These are phyloP conservation scores for Boloria euphrosyne DNA, from an alignment of 2,888 invertebrate genomes.

Conservation along the genomic window DNA sequence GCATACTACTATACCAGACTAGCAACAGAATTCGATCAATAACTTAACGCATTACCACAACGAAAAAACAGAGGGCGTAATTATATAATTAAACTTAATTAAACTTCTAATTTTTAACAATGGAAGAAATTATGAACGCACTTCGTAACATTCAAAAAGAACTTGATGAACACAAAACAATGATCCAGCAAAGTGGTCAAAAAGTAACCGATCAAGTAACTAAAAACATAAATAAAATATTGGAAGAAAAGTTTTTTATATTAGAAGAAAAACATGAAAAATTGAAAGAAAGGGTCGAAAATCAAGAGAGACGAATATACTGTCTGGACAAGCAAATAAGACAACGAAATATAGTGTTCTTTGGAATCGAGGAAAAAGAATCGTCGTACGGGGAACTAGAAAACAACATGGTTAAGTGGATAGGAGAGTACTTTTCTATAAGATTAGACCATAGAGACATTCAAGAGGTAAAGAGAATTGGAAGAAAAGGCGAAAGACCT, in stretches of 20 bases:
- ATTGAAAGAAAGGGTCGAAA: slow-evolving; percentile 29
- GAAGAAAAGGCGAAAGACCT: not conserved
- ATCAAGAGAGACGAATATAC: slow-evolving; percentile 26
- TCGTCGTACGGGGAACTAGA: slow-evolving; percentile 24
- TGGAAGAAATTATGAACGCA: too few species aligned
- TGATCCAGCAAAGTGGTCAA: not conserved
- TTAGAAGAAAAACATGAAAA: slow-evolving; percentile 21
- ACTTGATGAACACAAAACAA: not conserved
- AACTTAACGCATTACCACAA: too few species aligned
- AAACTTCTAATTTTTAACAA: too few species aligned
- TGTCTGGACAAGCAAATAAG: slow-evolving; percentile 28
- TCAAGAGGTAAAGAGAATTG: slow-evolving; percentile 38
- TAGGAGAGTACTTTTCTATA: slow-evolving; percentile 14
- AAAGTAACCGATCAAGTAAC: not conserved
- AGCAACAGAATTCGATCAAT: too few species aligned
- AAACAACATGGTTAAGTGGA: slow-evolving; percentile 21
- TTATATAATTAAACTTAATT: too few species aligned
- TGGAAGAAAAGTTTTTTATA: too few species aligned
- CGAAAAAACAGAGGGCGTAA: too few species aligned
- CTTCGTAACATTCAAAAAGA: not conserved
- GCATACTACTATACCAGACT: too few species aligned
- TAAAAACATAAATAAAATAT: too few species aligned
- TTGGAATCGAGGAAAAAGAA: slow-evolving; percentile 26
- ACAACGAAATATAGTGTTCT: slow-evolving; percentile 28
- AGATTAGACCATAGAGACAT: slow-evolving; percentile 29